Base-by-base conservation (phyloP, 2,113 vertebrate species). In the Anguilla japonica region DNA sequence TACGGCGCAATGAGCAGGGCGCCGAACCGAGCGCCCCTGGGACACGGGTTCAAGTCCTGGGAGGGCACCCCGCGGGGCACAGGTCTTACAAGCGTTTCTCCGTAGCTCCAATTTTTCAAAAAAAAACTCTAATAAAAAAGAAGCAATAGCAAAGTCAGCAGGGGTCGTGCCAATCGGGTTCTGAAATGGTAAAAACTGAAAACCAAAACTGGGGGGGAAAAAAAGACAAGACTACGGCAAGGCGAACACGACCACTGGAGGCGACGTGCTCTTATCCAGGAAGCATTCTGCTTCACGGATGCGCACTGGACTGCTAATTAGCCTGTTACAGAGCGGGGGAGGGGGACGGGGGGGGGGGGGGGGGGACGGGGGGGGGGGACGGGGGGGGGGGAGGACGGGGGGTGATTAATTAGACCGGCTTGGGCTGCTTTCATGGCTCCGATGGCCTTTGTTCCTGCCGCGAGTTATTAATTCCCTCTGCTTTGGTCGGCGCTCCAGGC, bases 291-390 rank as follows among this genome's bases (percentile, higher is more conserved):
- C 88, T 82, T 88, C 87, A 87, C 91, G 89, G 86, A 92, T 88
- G 93, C 91, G 91, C 91, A 89, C 87, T 92, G 89, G 92, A 91
- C 93, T 94, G 93, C 93, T 95, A 94, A 96, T 95, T 94, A 95
- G 91, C 90, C 89, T 82, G 71, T 86, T 83, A 63, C 7, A 7
- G 60, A 26, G 18, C 3, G 60, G 60, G 60, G 60, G 4, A 67
- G 2, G 2, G 41, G 84, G 75, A 57, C 53, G 71, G 57, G 53
- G 79, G 90, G 91, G 83, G 89, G 5, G 46, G 82, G 81, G 75
- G 43, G 18, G 40, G 18, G 88, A 78, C 22, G 83, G 41, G 83
- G 84, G 81, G 85, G n/a, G 57, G 20, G 39, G 78, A 84, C 79
- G 90, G 91, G 83, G 89, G 5, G 46, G 82, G 81, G 75, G 43